These are phyloP conservation scores for Cervus canadensis DNA, from an alignment of 2,113 vertebrate species.

Conservation along the genomic window DNA sequence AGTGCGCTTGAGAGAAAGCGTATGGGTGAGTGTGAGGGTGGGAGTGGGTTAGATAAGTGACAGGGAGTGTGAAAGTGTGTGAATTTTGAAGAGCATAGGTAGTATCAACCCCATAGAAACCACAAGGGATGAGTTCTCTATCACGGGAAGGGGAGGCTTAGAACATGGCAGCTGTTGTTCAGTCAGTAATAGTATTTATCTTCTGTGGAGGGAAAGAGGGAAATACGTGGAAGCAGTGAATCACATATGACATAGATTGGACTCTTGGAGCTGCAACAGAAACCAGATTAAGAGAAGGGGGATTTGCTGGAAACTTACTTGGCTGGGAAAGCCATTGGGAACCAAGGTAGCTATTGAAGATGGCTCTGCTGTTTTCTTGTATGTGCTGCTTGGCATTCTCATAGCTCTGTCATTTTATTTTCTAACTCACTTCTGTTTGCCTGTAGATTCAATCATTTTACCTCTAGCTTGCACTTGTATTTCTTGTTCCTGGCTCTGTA, in stretches of 20 bases:
- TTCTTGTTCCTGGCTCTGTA: neutral
- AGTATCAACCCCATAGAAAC: neutral
- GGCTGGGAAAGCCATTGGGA: neutral
- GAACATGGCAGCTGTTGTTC: neutral
- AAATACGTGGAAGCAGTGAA: neutral
- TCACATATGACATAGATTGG: neutral
- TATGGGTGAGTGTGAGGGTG: neutral
- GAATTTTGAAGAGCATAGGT: neutral
- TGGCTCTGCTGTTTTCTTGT: neutral
- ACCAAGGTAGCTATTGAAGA: neutral
- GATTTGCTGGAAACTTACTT: neutral
- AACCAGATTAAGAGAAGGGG: neutral
- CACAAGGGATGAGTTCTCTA: neutral
- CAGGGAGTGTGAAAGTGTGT: neutral
- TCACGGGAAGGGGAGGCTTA: neutral
- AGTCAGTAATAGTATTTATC: neutral
- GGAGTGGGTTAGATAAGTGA: neutral
- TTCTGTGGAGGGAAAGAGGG: neutral
- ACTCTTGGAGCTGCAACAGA: neutral
- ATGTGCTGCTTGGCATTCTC: neutral
- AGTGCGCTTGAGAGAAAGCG: neutral
- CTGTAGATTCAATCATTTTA: neutral
- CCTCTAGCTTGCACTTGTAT: neutral
- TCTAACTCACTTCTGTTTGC: neutral
- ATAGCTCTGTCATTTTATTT: neutral